A percentile compares a stretch with the other conserved stretches of the same genome.
These are phyloP conservation scores for Chironomus striatipennis DNA, from an alignment of 1,140 invertebrate genomes.

Conservation along the genomic window DNA sequence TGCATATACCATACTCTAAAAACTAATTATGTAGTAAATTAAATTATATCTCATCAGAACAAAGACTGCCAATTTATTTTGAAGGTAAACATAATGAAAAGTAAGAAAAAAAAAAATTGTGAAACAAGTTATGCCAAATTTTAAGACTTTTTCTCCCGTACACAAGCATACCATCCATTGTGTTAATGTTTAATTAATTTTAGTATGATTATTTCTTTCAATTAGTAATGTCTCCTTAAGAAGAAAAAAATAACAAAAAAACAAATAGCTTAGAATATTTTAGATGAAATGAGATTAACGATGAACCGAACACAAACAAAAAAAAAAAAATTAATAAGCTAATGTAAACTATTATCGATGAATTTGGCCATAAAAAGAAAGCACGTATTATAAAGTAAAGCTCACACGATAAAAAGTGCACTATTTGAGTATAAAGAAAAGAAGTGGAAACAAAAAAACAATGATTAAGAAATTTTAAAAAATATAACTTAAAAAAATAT, in stretches of 20 bases:
- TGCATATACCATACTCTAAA: not conserved
- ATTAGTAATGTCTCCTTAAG: not conserved
- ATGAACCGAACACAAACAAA: not conserved
- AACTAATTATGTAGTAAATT: not conserved
- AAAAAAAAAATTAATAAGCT: not conserved
- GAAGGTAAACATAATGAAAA: slow-evolving; percentile 2
- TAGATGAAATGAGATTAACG: not conserved
- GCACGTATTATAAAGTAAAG: not conserved
- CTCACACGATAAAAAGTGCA: too few species aligned
- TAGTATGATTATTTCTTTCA: not conserved
- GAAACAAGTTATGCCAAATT: slow-evolving; percentile 17
- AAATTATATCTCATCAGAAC: slow-evolving; percentile 5
- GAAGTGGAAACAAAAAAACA: too few species aligned
- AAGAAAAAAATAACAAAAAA: not conserved
- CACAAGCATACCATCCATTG: not conserved
- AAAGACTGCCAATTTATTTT: slow-evolving; percentile 14
- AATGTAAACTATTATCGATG: not conserved
- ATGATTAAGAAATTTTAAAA: not conserved
- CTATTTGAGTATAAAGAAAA: not conserved
- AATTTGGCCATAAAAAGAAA: not conserved
- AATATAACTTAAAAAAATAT: not conserved
- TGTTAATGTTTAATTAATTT: too few species aligned
- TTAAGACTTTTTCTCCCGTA: slow-evolving; percentile 6
- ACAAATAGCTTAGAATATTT: not conserved
- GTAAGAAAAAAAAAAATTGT: not conserved